A percentile compares a stretch with the other conserved stretches of the same genome.
Conservation (phyloP, 2,888 invertebrate genomes). For the Shargacucullia verbasci region DNA sequence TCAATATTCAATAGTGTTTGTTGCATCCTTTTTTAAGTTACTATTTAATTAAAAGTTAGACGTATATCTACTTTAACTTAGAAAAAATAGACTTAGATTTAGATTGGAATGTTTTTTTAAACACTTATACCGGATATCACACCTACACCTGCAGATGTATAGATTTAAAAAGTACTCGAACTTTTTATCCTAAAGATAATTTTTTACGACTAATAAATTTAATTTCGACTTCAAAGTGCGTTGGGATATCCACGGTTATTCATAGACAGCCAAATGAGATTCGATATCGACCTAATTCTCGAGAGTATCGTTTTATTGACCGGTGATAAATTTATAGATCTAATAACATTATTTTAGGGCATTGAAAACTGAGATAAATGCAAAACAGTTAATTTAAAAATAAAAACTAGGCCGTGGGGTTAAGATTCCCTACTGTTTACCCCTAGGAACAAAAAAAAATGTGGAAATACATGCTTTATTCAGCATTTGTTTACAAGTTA, state of each 20-base stretch:
- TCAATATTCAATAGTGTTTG: constrained; percentile 42
- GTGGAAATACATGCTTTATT: too few relatives aligned
- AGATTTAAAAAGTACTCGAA: constrained; percentile 30
- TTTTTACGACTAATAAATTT: constrained; percentile 34
- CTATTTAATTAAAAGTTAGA: too few relatives aligned
- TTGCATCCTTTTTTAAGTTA: too few relatives aligned
- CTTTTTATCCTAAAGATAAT: constrained; percentile 25
- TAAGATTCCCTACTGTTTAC: too few relatives aligned
- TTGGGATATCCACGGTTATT: constrained; percentile 39
- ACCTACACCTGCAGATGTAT: background rate
- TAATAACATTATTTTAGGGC: background rate
- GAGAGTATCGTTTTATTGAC: constrained; percentile 21
- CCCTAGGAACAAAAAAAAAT: too few relatives aligned
- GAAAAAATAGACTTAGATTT: too few relatives aligned
- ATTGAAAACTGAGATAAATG: too few relatives aligned
- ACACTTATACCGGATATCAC: too few relatives aligned
- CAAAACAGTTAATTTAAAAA: too few relatives aligned
- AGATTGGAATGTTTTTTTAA: too few relatives aligned
- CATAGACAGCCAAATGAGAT: constrained; percentile 41
- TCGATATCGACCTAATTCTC: constrained; percentile 38
- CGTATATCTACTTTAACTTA: too few relatives aligned
- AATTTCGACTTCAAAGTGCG: constrained; percentile 45
- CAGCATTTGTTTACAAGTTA: constrained; percentile 13
- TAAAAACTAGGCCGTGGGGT: too few relatives aligned
- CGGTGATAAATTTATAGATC: constrained; percentile 16